Evolutionary conservation across 2,113 vertebrate genomes (phyloP).

Genomic region (Rhodinocichla rosea): DNA sequence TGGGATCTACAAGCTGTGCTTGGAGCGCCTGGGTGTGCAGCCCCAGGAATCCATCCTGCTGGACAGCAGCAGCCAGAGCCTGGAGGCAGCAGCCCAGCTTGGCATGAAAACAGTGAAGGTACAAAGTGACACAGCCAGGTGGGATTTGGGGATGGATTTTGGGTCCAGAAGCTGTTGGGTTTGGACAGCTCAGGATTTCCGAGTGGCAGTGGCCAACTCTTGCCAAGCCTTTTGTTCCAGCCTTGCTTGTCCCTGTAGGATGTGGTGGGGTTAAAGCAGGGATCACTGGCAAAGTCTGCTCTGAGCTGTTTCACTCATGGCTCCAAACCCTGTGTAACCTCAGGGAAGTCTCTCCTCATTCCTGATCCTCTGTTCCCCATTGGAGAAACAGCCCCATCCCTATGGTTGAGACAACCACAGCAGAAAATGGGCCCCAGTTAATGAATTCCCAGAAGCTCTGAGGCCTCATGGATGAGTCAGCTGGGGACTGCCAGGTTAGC

Average conservation of each 20-base stretch:
- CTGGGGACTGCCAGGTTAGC: not conserved
- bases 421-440: not conserved
- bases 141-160: not conserved
- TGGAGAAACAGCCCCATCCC: not conserved
- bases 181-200: not conserved
- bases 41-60: conserved; percentile 79
- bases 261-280: not conserved
- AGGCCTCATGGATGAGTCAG: not conserved
- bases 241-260: not conserved
- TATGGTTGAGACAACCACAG: not conserved
- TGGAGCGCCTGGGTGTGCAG: conserved; percentile 65
- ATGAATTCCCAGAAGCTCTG: not conserved
- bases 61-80: conserved; percentile 72
- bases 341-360: not conserved
- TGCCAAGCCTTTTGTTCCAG: not conserved
- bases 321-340: not conserved
- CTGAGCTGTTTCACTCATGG: not conserved
- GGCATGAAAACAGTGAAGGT: conserved; percentile 80
- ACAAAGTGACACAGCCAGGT: not conserved
- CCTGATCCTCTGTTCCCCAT: not conserved
- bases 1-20: conserved; percentile 73
- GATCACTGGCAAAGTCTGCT: not conserved
- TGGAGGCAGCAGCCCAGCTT: conserved; percentile 75
- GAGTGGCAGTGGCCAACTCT: not conserved
- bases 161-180: not conserved